Evolutionary conservation across 2,113 vertebrate species (phyloP), one percentile per base, ranked within the genome.

Genomic region (Riparia riparia): DNA sequence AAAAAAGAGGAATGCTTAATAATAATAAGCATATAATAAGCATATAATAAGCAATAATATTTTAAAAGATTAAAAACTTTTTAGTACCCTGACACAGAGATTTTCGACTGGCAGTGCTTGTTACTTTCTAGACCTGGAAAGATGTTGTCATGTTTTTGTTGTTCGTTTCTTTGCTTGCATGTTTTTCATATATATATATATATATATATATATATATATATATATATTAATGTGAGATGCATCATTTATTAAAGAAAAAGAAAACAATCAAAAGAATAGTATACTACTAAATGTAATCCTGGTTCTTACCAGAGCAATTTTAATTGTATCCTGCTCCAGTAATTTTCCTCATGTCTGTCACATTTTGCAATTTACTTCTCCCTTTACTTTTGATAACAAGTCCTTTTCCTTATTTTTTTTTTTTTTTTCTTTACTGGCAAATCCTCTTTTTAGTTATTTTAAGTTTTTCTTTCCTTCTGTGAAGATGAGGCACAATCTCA

Each of bases 61-160:
- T 37, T 37, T 37, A 3, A 28, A 25, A 44, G 5, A 18, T 26
- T 37, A 42, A 65, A 72, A 13, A 0, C 0, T 2, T 54, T 71
- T 34, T 47, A 34, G 1, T 37, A 51, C 5, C 8, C 58, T 2
- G 3, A 26, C 8, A 77, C 5, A 74, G 8, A 45, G 12, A n/a
- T 41, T 87, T 65, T 57, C 4, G 15, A 13, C 10, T 53, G 9
- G 2, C 5, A 41, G 2, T 3, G 28, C 5, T n/a, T 49, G 9
- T 25, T 10, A n/a, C 17, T 65, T 72, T 70, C 21, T 37, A 70
- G 9, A 47, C 3, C 9, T 42, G 6, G 8, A 61, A 71, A 17
- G 1, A 6, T 37, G 4, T 3, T 32, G 57, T 17, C 5, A 4
- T 7, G 1, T 0, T 17, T 51, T 49, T 10, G 3, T 32, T 58